Conservation (phyloP, 92 coral and sea anemone species). For the Parazoanthus darwini region DNA sequence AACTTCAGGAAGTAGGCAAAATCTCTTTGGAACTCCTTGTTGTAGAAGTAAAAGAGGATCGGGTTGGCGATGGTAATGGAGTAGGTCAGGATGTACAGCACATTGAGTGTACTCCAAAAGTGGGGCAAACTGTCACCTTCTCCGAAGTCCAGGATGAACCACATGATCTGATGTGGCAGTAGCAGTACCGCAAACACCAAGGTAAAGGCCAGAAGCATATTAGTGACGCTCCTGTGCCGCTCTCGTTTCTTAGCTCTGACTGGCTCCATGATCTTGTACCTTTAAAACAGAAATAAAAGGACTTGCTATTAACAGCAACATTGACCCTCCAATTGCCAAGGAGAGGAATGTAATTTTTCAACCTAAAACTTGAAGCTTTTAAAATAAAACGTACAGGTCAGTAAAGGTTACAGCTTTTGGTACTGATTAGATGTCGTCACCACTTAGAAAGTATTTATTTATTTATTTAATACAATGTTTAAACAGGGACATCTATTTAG, state of each 20-base stretch:
- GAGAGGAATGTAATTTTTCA: too few species aligned
- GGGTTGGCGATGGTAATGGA: slow-evolving; percentile 80
- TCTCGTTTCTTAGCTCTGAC: slow-evolving; percentile 52
- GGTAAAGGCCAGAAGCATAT: slow-evolving; percentile 63
- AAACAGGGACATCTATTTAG: too few species aligned
- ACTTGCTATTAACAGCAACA: background rate
- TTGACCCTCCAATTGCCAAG: too few species aligned
- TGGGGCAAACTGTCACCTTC: slow-evolving; percentile 48
- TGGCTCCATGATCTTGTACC: slow-evolving; percentile 60
- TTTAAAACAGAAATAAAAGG: background rate
- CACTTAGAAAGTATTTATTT: too few species aligned
- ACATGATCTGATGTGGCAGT: slow-evolving; percentile 78
- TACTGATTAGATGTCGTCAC: too few species aligned
- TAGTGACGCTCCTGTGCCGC: slow-evolving; percentile 68
- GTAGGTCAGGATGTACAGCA: slow-evolving; percentile 77
- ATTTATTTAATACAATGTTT: too few species aligned
- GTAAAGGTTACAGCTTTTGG: too few species aligned
- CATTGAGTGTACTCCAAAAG: slow-evolving; percentile 49
- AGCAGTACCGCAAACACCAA: slow-evolving; percentile 59
- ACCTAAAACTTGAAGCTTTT: too few species aligned
- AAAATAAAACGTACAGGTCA: too few species aligned
- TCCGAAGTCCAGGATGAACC: slow-evolving; percentile 64
- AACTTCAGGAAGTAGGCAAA: slow-evolving; percentile 55
- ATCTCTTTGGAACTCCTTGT: slow-evolving; percentile 66
- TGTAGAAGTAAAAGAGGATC: slow-evolving; percentile 73